These are phyloP conservation scores for Ictidomys tridecemlineatus DNA, from an alignment of 2,113 vertebrate species.

Conservation along the genomic window DNA sequence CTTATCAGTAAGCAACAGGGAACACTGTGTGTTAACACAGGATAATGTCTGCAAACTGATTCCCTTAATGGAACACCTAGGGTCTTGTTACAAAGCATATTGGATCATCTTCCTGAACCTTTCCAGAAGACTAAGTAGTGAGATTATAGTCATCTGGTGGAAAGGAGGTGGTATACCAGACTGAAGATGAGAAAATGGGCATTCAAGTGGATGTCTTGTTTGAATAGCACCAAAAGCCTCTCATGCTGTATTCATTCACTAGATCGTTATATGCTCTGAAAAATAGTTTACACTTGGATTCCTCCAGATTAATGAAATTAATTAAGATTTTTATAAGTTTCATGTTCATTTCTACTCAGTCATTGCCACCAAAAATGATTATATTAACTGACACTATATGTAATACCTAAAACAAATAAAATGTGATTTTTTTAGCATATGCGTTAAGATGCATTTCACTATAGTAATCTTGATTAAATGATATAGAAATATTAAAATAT, in stretches of 20 bases:
- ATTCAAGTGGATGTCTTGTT: neutral
- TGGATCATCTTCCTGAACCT: conserved; percentile 26
- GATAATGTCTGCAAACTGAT: conserved; percentile 30
- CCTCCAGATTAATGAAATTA: conserved; percentile 22
- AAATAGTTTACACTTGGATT: neutral
- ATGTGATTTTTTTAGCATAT: conserved; percentile 10
- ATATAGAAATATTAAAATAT: neutral
- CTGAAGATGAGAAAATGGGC: neutral
- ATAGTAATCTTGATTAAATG: neutral
- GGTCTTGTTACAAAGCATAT: conserved; percentile 11
- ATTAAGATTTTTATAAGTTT: neutral
- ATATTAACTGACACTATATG: neutral
- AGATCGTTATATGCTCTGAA: neutral
- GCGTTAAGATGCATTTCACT: neutral
- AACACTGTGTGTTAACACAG: neutral
- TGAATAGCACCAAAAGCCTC: neutral
- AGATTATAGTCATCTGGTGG: neutral
- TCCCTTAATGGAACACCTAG: neutral
- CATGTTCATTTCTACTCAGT: neutral
- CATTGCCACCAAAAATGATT: neutral
- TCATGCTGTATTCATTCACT: neutral
- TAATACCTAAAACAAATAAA: conserved; percentile 32
- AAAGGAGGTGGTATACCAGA: neutral
- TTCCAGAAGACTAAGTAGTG: neutral
- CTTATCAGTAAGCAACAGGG: conserved; percentile 24